Conservation (phyloP, 2,113 vertebrate species). For the Polypterus bichir region DNA sequence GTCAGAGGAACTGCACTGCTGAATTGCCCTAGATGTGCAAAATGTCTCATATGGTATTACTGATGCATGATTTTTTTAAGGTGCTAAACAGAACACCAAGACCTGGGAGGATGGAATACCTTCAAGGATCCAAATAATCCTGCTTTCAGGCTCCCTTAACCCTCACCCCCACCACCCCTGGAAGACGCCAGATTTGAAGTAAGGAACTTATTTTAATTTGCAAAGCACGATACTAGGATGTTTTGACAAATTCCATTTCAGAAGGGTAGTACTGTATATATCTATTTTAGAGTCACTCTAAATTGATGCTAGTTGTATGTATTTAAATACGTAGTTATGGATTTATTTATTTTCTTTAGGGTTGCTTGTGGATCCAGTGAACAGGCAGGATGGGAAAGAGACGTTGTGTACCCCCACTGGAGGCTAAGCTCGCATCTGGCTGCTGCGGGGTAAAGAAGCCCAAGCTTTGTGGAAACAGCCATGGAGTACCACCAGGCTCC, state of each 20-base stretch:
- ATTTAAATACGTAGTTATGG: no score
- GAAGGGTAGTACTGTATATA: no score
- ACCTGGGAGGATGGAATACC: not conserved
- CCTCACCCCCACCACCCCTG: no score
- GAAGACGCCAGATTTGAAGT: no score
- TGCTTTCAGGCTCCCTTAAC: not conserved
- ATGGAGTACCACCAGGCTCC: constrained; percentile 53
- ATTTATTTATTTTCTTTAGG: constrained; percentile 29
- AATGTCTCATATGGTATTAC: not conserved
- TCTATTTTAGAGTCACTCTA: no score
- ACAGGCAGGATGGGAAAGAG: constrained; percentile 72
- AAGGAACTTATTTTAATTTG: no score
- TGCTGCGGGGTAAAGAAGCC: constrained; percentile 74
- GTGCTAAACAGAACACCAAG: not conserved
- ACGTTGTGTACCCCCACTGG: constrained; percentile 66
- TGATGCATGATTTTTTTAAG: not conserved
- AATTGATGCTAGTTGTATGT: no score
- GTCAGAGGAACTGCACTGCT: no score
- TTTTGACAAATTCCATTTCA: no score
- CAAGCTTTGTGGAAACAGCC: constrained; percentile 59
- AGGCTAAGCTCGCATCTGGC: constrained; percentile 71
- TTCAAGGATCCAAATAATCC: not conserved
- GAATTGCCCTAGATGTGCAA: no score
- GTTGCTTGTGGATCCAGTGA: constrained; percentile 53
- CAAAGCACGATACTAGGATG: no score